Conservation (phyloP, 1,140 invertebrate species). For the Drosophila kanapiae region DNA sequence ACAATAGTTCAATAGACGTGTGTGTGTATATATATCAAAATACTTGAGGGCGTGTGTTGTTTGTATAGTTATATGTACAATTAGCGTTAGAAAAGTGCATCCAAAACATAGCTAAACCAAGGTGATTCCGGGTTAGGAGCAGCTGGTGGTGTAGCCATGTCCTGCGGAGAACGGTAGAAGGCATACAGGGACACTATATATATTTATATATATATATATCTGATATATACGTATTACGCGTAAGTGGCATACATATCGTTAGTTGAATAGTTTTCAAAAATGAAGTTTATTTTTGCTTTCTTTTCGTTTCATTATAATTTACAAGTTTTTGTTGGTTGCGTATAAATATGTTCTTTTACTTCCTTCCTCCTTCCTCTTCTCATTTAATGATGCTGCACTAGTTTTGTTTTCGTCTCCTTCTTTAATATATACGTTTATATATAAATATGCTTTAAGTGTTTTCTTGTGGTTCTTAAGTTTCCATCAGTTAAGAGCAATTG, state of each 20-base stretch:
- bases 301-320: constrained; percentile 70
- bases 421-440: constrained; percentile 61
- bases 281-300: constrained; percentile 63
- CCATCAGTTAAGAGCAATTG: constrained; percentile 64
- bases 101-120: constrained; percentile 74
- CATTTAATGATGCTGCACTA: constrained; percentile 76
- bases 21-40: constrained; percentile 56
- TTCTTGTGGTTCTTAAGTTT: constrained; percentile 48
- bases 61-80: constrained; percentile 56
- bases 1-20: constrained; percentile 34
- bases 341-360: constrained; percentile 66
- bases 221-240: constrained; percentile 46
- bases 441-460: constrained; percentile 54
- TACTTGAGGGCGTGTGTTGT: constrained; percentile 19
- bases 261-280: constrained; percentile 60
- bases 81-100: constrained; percentile 70
- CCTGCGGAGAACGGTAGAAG: constrained; percentile 11
- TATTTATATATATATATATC: constrained; percentile 6
- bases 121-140: constrained; percentile 29
- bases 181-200: constrained; percentile 50
- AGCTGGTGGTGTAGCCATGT: constrained; percentile 4
- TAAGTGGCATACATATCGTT: constrained; percentile 49
- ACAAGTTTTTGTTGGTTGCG: constrained; percentile 73
- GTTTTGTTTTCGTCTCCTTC: constrained; percentile 48
- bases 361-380: constrained; percentile 28